Evolutionary conservation across 2,888 invertebrate species (phyloP), one percentile per base, ranked within the genome.

Genomic region (Branchellion lobata): DNA sequence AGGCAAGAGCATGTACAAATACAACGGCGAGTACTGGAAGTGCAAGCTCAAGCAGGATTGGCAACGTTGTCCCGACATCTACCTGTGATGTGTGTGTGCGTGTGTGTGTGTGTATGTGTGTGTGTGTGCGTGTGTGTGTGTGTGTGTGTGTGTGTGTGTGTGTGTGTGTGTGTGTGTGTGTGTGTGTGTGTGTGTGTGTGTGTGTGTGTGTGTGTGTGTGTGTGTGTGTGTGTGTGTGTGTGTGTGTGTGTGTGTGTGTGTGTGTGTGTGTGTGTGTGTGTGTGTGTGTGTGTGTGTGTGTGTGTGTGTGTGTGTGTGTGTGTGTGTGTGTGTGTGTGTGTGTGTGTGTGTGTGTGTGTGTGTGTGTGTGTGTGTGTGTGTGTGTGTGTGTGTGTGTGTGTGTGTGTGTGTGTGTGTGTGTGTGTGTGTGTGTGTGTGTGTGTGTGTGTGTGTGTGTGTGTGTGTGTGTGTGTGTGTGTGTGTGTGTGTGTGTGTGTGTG

Each of bases 11-110:
- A 92, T 93, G 82, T 95, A 96, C 88, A 90, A 93, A 82, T 97
- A 92, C 90, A 93, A 91, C 84, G 92, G 93, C 83, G 92, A 92
- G 84, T 99, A 99, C 89, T 99, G 99, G 99, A 91, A 93, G 81
- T 91, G 92, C 88, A 99, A 98, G 90, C 91, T 91, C 83, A 91
- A 91, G 84, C 91, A 92, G 86, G 93, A 97, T 87, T 99, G 98
- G 97, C 88, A 90, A 80, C 89, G 88, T 85, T 97, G 97, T 90
- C 97, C 97, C 69, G 92, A 94, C 88, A 96, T 99, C 87, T 96
- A 92, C 85, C 86, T 83, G 40, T 82, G 79, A 81, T 80, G 40
- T 40, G 40, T 40, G 65, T 65, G n/a, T 27, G 29, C n/a, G 65
- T 29, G 29, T 65, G 65, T 65, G 29, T n/a, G 65, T 29, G 65